Evolutionary conservation across 2,888 invertebrate species (phyloP).

Genomic region (Cephus pulcher): DNA sequence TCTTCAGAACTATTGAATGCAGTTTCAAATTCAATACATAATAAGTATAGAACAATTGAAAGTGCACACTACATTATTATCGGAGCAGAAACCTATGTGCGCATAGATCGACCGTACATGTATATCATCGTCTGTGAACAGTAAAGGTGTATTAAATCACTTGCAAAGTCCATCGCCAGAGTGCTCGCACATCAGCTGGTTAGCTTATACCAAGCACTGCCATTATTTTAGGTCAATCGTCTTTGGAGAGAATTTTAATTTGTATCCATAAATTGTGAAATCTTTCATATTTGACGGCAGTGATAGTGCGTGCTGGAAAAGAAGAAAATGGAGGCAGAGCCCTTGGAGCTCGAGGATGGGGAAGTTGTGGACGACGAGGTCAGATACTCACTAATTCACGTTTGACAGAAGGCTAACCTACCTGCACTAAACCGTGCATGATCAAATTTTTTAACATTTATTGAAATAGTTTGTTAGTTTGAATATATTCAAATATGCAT

Average conservation of each 20-base stretch:
- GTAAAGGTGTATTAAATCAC: not conserved
- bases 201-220: not conserved
- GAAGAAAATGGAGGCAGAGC: constrained; percentile 70
- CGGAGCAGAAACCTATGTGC: not conserved
- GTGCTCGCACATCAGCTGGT: not conserved
- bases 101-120: not conserved
- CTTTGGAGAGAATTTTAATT: not conserved
- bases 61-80: not conserved
- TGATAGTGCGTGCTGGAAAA: not conserved
- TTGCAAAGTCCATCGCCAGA: not conserved
- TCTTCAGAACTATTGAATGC: not conserved
- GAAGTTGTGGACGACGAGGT: constrained; percentile 79
- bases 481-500: not conserved
- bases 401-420: constrained; percentile 46
- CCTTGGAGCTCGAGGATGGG: constrained; percentile 71
- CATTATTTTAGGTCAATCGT: not conserved
- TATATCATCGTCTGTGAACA: not conserved
- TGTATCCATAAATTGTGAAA: not conserved
- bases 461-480: not conserved
- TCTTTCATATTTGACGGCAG: not conserved
- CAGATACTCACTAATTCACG: constrained; percentile 47
- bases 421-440: not conserved
- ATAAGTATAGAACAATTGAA: not conserved
- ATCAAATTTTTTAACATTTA: not conserved
- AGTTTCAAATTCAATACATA: not conserved